These are phyloP conservation scores for Blastobasis adustella DNA, from an alignment of 2,888 invertebrate genomes.

Conservation along the genomic window DNA sequence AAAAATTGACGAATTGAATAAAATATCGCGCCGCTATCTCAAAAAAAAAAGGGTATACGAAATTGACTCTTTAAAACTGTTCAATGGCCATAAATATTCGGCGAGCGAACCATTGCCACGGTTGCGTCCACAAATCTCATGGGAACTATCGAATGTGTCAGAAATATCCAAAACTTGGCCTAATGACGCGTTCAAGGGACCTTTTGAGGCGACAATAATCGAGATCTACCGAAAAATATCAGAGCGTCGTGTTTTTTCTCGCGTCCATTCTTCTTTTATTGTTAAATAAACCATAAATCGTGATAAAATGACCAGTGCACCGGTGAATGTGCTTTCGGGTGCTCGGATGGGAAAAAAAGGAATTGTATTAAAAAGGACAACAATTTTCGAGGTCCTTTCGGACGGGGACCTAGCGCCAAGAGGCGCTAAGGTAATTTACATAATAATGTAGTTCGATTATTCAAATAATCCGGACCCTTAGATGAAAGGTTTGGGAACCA, in stretches of 20 bases:
- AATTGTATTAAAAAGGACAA: constrained; percentile 33
- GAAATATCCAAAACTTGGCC: constrained; percentile 44
- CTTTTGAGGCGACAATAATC: constrained; percentile 43
- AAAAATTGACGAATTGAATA: too few relatives aligned
- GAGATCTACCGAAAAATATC: constrained; percentile 21
- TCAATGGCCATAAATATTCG: constrained; percentile 1
- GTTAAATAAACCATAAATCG: constrained; percentile 73
- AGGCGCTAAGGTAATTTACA: constrained; percentile 64
- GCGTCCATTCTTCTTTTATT: constrained; percentile 54
- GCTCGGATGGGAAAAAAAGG: constrained; percentile 29
- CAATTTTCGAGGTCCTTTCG: constrained; percentile 48
- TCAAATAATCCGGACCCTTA: constrained; percentile 37
- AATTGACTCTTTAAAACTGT: not conserved
- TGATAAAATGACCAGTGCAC: constrained; percentile 59
- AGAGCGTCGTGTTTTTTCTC: constrained; percentile 21
- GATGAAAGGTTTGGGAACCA: constrained; percentile 27
- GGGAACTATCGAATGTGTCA: constrained; percentile 31
- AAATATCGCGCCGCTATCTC: too few relatives aligned
- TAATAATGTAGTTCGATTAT: constrained; percentile 49
- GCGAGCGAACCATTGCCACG: too few relatives aligned
- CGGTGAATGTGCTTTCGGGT: constrained; percentile 50
- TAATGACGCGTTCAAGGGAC: constrained; percentile 54
- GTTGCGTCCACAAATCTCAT: constrained; percentile 31
- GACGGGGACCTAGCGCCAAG: constrained; percentile 40
- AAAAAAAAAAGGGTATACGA: too few relatives aligned